These are phyloP conservation scores for Mustela lutreola DNA, from an alignment of 2,113 vertebrate genomes.

Conservation along the genomic window DNA sequence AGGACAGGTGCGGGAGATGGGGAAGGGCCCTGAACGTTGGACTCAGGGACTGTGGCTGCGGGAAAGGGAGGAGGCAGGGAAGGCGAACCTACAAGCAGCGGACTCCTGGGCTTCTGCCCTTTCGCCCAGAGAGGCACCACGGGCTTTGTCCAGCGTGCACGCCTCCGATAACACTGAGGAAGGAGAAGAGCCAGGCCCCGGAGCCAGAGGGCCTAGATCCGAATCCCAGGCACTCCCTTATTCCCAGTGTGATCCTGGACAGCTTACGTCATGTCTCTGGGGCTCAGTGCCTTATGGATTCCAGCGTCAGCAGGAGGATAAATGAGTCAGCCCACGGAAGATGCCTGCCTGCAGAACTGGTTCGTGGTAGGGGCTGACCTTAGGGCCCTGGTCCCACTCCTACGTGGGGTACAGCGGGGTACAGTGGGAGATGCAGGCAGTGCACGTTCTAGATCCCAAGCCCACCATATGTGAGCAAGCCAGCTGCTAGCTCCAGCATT, in stretches of 20 bases:
- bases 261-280: background rate
- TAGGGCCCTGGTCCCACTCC: accelerated
- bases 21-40: too few relatives aligned
- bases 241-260: background rate
- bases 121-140: background rate
- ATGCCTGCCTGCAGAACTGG: background rate
- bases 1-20: too few relatives aligned
- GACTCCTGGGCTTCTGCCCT: background rate
- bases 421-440: background rate
- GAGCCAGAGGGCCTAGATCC: background rate
- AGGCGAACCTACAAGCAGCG: background rate
- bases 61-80: background rate
- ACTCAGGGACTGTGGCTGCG: background rate
- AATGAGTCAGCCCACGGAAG: background rate
- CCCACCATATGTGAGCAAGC: too few relatives aligned
- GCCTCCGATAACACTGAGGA: background rate
- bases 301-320: background rate
- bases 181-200: background rate
- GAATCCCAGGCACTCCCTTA: background rate
- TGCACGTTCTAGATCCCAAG: background rate
- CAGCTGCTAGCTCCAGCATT: background rate
- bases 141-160: background rate
- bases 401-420: background rate
- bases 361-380: background rate
- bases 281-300: background rate